Evolutionary conservation across 2,113 vertebrate genomes (phyloP), one percentile per base, ranked within the genome.

Genomic region (Pteronura brasiliensis): DNA sequence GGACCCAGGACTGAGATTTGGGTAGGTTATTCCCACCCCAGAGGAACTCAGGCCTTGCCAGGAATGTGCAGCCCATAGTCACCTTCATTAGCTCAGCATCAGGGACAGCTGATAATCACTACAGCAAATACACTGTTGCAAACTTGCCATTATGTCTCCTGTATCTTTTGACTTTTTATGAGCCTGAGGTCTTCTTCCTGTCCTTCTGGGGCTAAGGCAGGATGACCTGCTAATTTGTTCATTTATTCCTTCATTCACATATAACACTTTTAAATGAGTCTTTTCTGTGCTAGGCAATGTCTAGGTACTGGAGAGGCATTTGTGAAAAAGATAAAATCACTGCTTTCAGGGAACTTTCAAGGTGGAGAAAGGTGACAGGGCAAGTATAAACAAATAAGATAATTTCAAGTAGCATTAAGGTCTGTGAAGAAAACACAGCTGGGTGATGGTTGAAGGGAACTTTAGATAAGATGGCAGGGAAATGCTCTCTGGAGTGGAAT

Each of bases 11-110:
- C 21, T 65, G 85, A 96, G 39, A 92, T 44, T 55, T 76, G 44
- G 21, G 74, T 27, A 67, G 18, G 52, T 17, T 10, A 52, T 88
- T n/a, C n/a, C 27, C 59, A 27, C 9, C 7, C 44, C 25, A 20
- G 21, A 65, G 77, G 49, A 83, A 79, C 9, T 21, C 67, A 47
- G 42, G 25, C 10, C 55, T 72, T 27, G 6, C 15, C 94, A 69
- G 76, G 42, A 61, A 27, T 79, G 72, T 55, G 87, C 87, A 90
- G 63, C 55, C 14, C 77, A 10, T 7, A 27, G 36, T 4, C 11
- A 18, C 25, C 36, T n/a, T 69, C 77, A 74, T 93, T 69, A 96
- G 74, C 13, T 77, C n/a, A 23, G 95, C 83, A 7, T 98, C 79
- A 88, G 4, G 4, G 61, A 93, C 52, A 52, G 77, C 7, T 65